Base-by-base conservation (phyloP, 2,888 invertebrate species). In the Aporophyla lueneburgensis region DNA sequence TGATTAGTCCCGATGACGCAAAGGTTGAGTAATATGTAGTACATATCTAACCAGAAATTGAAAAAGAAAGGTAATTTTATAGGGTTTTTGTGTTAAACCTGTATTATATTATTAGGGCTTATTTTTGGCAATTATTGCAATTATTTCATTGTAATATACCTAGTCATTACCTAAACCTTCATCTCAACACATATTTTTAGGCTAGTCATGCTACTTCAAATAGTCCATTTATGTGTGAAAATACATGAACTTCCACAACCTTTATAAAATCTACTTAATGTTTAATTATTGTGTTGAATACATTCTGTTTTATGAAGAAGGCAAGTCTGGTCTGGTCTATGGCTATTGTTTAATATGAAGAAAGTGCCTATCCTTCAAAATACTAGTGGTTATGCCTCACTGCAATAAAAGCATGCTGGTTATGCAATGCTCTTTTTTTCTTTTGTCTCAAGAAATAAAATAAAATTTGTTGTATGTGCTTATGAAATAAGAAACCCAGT, bases 131-230 rank as follows among this genome's bases (percentile, higher is more conserved):
- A 33, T 33, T 72, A 53, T 63, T 43, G 33, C 56, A 33, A 53
- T 73, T 21, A 77, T 16, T 49, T 43, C 0, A 21, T 61, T 46
- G 24, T 61, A 62, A 79, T 71, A 63, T 33, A n/a, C n/a, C n/a
- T n/a, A 33, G 3, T 33, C 33, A 80, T 3, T n/a, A 40, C 54
- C 24, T 12, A 80, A 63, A 80, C 14, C 21, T 24, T 54, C 78
- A 80, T 77, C 54, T 19, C n/a, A 24, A 43, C 7, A 72, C 63
- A 43, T 51, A 24, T 76, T 24, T 63, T 71, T 68, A 33, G 49
- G 9, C 27, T 79, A 54, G 49, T 79, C 61, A 76, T 79, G 49
- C 72, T 72, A 14, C 54, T 43, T 56, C 16, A 56, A 27, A 43
- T 62, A 79, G n/a, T 71, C 1, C 14, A 27, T 12, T 10, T 51